Percentiles rank a stretch among this genome's conserved stretches.
These are phyloP conservation scores for Carduelis carduelis DNA, from an alignment of 2,797 vertebrate genomes.

Conservation along the genomic window DNA sequence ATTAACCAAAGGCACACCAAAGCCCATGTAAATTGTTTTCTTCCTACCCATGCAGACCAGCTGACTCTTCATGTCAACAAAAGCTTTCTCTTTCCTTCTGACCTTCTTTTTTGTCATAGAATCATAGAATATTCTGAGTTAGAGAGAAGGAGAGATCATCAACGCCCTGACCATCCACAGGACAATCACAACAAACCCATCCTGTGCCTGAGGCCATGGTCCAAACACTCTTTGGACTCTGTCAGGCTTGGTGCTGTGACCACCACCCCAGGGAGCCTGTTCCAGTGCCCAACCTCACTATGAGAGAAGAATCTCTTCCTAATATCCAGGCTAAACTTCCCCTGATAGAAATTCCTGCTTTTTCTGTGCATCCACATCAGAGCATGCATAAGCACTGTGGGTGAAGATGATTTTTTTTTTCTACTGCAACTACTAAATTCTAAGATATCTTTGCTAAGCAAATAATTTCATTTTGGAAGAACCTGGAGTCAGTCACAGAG, in stretches of 20 bases:
- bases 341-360: background rate
- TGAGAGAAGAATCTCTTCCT: background rate
- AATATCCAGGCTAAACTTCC: background rate
- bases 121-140: background rate
- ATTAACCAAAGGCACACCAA: background rate
- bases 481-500: background rate
- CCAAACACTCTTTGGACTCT: background rate
- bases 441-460: background rate
- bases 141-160: background rate
- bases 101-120: background rate
- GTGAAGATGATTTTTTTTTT: background rate
- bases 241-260: background rate
- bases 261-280: background rate
- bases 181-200: background rate
- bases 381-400: background rate
- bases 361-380: background rate
- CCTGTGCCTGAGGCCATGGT: accelerated
- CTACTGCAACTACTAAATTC: background rate
- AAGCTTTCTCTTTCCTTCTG: background rate
- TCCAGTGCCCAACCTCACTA: background rate
- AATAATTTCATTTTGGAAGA: background rate
- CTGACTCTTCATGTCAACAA: background rate
- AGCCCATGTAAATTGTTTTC: background rate
- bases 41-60: background rate
- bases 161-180: no score